Evolutionary conservation across 2,797 vertebrate species (phyloP), one percentile per base, ranked within the genome.

Genomic region (Micromesistius poutassou): DNA sequence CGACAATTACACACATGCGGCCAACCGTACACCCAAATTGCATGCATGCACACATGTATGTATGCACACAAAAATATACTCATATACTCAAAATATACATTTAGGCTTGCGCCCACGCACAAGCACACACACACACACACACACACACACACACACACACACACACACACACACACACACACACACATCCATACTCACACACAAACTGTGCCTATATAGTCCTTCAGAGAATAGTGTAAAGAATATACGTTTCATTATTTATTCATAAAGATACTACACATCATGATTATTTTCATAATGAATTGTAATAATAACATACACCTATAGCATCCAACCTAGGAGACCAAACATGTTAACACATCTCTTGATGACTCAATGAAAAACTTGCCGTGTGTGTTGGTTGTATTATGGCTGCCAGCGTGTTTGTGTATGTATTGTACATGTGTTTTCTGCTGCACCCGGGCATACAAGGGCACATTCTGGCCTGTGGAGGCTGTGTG

Each of bases 391-490:
- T n/a, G 55, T 8, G 55, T 62, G 55, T 62, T 8, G 5, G 55
- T 9, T 9, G 55, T 25, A 13, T 62, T 13, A 30, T 71, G 30
- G 68, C 72, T 19, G 70, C 12, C 33, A 16, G 16, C 19, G 6
- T 76, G 42, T 19, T n/a, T 38, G 55, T 75, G 76, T 81, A 73
- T 74, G 80, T 83, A 75, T 77, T 13, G 50, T 79, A 77, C 81
- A 66, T 85, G 42, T 73, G 28, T 72, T 9, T 79, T 84, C 89
- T 83, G 74, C 66, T 77, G 74, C 73, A 19, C 79, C 77, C 50
- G 72, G 71, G 71, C 31, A 77, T 81, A 33, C 86, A 89, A 74
- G 78, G 81, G 79, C 78, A 68, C 46, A 55, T 79, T 72, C 31
- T 76, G 82, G 82, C 71, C 78, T 55, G 19, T 74, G 36, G 85